phyloP scores from a whole-genome alignment of 2,797 vertebrate species.

The Sternotherus odoratus region DNA sequence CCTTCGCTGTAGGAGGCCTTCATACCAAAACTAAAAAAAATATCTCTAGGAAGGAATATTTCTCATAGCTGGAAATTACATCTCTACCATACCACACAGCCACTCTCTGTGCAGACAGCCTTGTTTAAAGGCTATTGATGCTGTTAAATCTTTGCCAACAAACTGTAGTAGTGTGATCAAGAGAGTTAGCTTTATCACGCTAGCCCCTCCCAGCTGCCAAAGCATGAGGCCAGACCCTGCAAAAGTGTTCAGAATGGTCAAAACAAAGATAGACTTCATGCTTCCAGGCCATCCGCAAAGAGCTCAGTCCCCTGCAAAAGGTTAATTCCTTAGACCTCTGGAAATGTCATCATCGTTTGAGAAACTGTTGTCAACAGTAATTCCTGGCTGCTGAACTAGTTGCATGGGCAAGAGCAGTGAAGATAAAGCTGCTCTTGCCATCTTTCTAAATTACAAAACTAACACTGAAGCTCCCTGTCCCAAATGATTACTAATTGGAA shows the following conservation, averaged over 20 bases:
- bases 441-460: conserved; percentile 11
- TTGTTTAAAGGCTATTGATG: not conserved
- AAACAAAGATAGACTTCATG: not conserved
- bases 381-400: not conserved
- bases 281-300: not conserved
- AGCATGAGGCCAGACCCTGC: not conserved
- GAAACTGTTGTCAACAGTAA: not conserved
- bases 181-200: not conserved
- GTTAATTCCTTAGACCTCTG: not conserved
- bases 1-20: conserved; percentile 30
- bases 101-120: not conserved
- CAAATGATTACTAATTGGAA: not conserved
- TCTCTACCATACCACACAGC: not conserved
- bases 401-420: not conserved
- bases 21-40: not conserved
- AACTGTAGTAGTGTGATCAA: not conserved
- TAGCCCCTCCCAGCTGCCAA: not conserved
- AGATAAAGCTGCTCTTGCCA: not conserved
- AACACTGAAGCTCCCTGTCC: not conserved
- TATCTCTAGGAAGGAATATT: not conserved
- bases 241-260: not conserved
- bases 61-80: not conserved
- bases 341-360: not conserved
- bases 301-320: not conserved
- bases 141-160: conserved; percentile 9